Percentiles rank a stretch among this genome's conserved stretches.
Evolutionary conservation across 1,140 invertebrate species (phyloP).

Genomic region (Spodoptera frugiperda): DNA sequence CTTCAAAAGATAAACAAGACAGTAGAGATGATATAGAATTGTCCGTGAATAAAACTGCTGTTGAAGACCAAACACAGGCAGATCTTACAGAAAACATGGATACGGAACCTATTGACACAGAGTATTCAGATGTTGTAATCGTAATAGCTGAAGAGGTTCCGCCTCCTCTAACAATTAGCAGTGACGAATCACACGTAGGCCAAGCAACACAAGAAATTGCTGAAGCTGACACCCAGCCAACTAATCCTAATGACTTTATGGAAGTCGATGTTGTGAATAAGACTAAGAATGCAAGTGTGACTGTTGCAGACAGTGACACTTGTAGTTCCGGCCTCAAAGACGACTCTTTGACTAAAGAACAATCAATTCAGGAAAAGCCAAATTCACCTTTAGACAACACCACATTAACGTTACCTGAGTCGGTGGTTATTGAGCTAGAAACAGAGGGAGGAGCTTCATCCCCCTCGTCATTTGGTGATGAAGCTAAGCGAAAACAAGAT

Average conservation of each 20-base stretch:
- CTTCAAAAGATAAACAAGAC: slow-evolving; percentile 44
- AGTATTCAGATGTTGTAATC: slow-evolving; percentile 60
- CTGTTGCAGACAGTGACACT: slow-evolving; percentile 9
- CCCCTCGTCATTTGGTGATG: slow-evolving; percentile 69
- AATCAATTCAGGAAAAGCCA: background rate
- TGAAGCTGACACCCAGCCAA: slow-evolving; percentile 73
- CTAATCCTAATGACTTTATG: slow-evolving; percentile 54
- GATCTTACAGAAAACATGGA: slow-evolving; percentile 77
- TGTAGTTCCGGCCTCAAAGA: background rate
- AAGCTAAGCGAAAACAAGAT: slow-evolving; percentile 83
- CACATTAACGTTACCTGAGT: slow-evolving; percentile 31
- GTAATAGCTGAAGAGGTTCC: slow-evolving; percentile 56
- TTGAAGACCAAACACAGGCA: slow-evolving; percentile 53
- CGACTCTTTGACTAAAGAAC: background rate
- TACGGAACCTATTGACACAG: slow-evolving; percentile 61
- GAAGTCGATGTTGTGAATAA: background rate
- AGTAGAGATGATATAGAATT: slow-evolving; percentile 69
- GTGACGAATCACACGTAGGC: slow-evolving; percentile 53
- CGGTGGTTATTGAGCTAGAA: slow-evolving; percentile 15
- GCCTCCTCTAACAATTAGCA: slow-evolving; percentile 51
- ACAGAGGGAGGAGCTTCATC: slow-evolving; percentile 56
- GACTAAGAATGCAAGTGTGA: background rate
- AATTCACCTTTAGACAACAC: background rate
- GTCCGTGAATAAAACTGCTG: slow-evolving; percentile 66
- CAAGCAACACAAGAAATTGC: slow-evolving; percentile 71